These are phyloP conservation scores for Adelges cooleyi DNA, from an alignment of 1,140 invertebrate species.

Conservation along the genomic window DNA sequence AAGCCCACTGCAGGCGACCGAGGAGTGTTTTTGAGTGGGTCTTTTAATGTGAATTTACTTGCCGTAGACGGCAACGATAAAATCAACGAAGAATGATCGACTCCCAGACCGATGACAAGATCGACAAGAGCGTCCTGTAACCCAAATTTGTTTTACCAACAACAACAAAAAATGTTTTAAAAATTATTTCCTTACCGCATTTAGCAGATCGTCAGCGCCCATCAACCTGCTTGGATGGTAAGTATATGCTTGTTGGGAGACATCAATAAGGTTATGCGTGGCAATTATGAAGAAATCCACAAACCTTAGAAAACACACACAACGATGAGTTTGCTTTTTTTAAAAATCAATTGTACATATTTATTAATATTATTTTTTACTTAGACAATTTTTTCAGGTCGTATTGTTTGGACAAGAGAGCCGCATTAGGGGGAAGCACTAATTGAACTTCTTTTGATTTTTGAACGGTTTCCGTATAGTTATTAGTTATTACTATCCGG, in stretches of 20 bases:
- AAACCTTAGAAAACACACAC: conserved; percentile 38
- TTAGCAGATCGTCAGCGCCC: conserved; percentile 64
- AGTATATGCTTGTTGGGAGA: conserved; percentile 47
- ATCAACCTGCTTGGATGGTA: conserved; percentile 65
- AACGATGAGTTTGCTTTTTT: neutral
- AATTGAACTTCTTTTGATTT: conserved; percentile 43
- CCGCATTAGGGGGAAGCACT: conserved; percentile 48
- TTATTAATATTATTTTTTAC: conserved; percentile 35
- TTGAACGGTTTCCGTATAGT: neutral
- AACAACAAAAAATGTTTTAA: too few relatives aligned
- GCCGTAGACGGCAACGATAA: conserved; percentile 56
- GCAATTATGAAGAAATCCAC: conserved; percentile 55
- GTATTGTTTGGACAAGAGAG: conserved; percentile 55
- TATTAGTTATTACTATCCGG: neutral
- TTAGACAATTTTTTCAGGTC: conserved; percentile 52
- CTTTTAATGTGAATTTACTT: conserved; percentile 51
- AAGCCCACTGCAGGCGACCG: conserved; percentile 49
- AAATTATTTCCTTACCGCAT: conserved; percentile 56
- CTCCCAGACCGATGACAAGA: conserved; percentile 56
- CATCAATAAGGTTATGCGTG: conserved; percentile 53
- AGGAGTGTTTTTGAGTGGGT: conserved; percentile 52
- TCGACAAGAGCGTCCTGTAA: conserved; percentile 63
- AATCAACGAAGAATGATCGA: conserved; percentile 53
- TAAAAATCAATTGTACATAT: neutral
- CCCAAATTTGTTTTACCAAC: neutral